These are phyloP conservation scores for Parotocinclus haroldoi DNA, from an alignment of 2,797 vertebrate genomes.

Conservation along the genomic window DNA sequence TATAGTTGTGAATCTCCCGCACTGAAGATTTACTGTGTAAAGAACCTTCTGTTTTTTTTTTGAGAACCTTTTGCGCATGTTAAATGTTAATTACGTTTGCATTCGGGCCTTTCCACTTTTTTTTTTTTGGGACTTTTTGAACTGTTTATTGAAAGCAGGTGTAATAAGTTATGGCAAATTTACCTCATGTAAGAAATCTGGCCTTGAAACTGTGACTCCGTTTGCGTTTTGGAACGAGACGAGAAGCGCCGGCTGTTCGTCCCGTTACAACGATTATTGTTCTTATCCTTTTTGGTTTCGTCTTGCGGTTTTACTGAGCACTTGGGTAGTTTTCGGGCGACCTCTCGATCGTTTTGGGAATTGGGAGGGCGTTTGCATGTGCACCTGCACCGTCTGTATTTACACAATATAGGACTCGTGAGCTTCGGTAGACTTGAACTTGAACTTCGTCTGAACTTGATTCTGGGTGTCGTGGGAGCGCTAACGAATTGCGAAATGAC, in stretches of 20 bases:
- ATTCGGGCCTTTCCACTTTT: slow-evolving; percentile 45
- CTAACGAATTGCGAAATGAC: neutral
- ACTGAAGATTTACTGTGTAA: slow-evolving; percentile 65
- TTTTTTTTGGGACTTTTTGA: slow-evolving; percentile 49
- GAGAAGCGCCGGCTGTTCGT: neutral
- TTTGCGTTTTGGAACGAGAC: slow-evolving; percentile 11
- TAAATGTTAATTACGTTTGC: slow-evolving; percentile 57
- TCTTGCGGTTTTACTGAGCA: slow-evolving; percentile 28
- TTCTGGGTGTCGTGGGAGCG: neutral
- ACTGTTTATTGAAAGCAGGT: slow-evolving; percentile 11
- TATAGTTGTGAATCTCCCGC: slow-evolving; percentile 53
- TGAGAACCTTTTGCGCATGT: slow-evolving; percentile 55
- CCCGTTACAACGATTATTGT: neutral
- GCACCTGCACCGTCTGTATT: neutral
- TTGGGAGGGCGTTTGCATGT: slow-evolving; percentile 11
- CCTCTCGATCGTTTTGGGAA: neutral
- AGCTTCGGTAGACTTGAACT: neutral
- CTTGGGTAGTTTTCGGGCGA: slow-evolving; percentile 34
- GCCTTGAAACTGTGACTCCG: slow-evolving; percentile 26
- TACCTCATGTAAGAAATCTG: slow-evolving; percentile 25
- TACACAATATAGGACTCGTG: neutral
- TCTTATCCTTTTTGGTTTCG: neutral
- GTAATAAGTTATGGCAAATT: slow-evolving; percentile 5
- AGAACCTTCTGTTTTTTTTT: slow-evolving; percentile 40
- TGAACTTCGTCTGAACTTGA: neutral